A percentile compares a stretch with the other conserved stretches of the same genome.
Conservation (phyloP, 2,888 invertebrate species). For the Dexiosoma caninum region DNA sequence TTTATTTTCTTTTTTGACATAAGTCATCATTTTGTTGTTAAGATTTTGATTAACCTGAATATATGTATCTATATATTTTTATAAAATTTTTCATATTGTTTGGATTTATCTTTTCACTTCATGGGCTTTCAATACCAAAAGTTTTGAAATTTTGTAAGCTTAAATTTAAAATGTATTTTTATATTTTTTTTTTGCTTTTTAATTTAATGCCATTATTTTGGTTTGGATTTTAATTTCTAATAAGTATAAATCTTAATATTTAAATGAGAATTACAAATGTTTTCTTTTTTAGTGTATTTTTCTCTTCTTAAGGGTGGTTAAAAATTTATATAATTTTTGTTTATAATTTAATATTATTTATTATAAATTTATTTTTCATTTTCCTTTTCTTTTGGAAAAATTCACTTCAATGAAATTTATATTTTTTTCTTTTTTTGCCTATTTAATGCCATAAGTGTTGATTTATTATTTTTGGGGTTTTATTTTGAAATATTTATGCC, state of each 20-base stretch:
- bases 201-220: conserved; percentile 56
- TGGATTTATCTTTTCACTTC: conserved; percentile 21
- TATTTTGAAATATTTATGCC: conserved; percentile 45
- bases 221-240: conserved; percentile 59
- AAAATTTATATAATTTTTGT: conserved; percentile 51
- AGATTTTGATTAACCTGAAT: conserved; percentile 53
- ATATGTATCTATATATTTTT: background rate
- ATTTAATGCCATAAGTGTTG: conserved; percentile 64
- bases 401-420: conserved; percentile 20
- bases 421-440: conserved; percentile 17
- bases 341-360: conserved; percentile 51
- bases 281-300: conserved; percentile 9
- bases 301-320: conserved; percentile 48
- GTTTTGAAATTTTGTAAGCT: conserved; percentile 49
- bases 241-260: conserved; percentile 65
- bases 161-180: conserved; percentile 46
- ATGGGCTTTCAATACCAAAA: conserved; percentile 57
- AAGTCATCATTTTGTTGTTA: conserved; percentile 60
- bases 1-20: conserved; percentile 55
- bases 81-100: background rate
- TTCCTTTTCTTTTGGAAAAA: conserved; percentile 4
- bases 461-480: conserved; percentile 60
- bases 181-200: conserved; percentile 4
- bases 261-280: conserved; percentile 63
- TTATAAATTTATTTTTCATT: conserved; percentile 43